A percentile compares a stretch with the other conserved stretches of the same genome.
Evolutionary conservation across 1,140 invertebrate genomes (phyloP).

Genomic region (Apis cerana): DNA sequence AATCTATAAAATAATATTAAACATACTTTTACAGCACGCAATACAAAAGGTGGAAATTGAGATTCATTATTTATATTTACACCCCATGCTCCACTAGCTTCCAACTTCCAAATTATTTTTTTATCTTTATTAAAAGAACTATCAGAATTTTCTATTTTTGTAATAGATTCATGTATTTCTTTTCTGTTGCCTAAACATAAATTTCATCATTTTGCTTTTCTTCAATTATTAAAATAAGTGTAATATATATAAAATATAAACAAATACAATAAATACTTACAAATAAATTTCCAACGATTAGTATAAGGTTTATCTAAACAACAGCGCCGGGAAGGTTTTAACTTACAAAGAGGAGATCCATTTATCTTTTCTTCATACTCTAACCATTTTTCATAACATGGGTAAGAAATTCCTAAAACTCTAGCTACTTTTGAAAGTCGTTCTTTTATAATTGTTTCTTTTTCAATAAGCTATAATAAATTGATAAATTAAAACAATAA

Average conservation of each 20-base stretch:
- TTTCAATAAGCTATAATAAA: conserved; percentile 70
- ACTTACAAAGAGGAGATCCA: conserved; percentile 74
- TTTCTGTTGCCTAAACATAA: conserved; percentile 78
- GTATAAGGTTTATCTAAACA: conserved; percentile 73
- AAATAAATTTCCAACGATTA: conserved; percentile 79
- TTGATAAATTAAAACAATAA: not conserved
- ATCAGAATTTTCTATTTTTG: conserved; percentile 62
- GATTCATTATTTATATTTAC: conserved; percentile 72
- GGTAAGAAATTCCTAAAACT: conserved; percentile 76
- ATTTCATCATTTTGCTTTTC: not conserved
- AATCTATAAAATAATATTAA: conserved; percentile 11
- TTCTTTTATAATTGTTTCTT: conserved; percentile 72
- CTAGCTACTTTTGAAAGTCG: conserved; percentile 76
- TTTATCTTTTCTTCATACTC: conserved; percentile 66
- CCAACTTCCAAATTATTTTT: conserved; percentile 74
- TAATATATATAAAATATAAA: conserved; percentile 37
- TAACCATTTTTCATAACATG: conserved; percentile 76
- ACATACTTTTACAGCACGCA: conserved; percentile 80
- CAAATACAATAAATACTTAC: conserved; percentile 70
- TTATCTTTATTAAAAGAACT: conserved; percentile 68
- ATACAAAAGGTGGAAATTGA: conserved; percentile 78
- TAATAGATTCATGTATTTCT: conserved; percentile 68
- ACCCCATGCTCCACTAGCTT: conserved; percentile 72
- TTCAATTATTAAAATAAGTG: not conserved
- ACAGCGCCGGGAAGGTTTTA: conserved; percentile 73